These are phyloP conservation scores for Archocentrus centrarchus DNA, from an alignment of 2,113 vertebrate genomes.

Conservation along the genomic window DNA sequence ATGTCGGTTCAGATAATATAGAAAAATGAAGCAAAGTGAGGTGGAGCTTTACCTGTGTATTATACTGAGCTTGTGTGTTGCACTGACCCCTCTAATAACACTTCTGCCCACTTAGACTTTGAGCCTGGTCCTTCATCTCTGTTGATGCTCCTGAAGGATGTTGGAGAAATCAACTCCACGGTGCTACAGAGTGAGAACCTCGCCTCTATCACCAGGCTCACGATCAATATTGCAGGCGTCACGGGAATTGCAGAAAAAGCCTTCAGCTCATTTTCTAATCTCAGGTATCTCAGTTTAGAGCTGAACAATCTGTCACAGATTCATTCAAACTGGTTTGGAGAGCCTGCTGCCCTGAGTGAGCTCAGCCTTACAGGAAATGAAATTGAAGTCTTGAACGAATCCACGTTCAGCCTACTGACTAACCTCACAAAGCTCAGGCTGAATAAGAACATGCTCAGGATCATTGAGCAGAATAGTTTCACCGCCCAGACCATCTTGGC, in stretches of 20 bases:
- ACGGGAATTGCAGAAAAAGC: constrained; percentile 57
- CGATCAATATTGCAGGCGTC: constrained; percentile 43
- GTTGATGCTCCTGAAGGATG: constrained; percentile 11
- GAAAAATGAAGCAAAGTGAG: neutral
- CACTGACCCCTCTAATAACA: neutral
- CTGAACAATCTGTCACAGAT: constrained; percentile 64
- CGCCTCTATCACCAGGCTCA: constrained; percentile 65
- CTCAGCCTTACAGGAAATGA: constrained; percentile 65
- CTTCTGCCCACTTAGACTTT: constrained; percentile 54
- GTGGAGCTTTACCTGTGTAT: neutral
- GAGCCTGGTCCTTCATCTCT: constrained; percentile 54
- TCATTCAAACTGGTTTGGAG: constrained; percentile 71
- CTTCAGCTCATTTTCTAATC: constrained; percentile 65
- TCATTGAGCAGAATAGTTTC: constrained; percentile 56
- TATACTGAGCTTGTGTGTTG: neutral
- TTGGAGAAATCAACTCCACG: constrained; percentile 67
- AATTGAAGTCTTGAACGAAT: constrained; percentile 38
- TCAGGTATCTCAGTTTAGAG: constrained; percentile 62
- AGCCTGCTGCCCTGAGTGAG: constrained; percentile 41
- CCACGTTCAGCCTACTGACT: constrained; percentile 38
- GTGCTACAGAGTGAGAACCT: constrained; percentile 66
- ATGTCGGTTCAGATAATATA: neutral
- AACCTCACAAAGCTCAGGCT: constrained; percentile 65
- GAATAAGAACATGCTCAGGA: constrained; percentile 66
- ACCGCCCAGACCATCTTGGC: constrained; percentile 37